Evolutionary conservation across 2,797 vertebrate genomes (phyloP), one percentile per base, ranked within the genome.

Genomic region (Chloroceryle amazona): DNA sequence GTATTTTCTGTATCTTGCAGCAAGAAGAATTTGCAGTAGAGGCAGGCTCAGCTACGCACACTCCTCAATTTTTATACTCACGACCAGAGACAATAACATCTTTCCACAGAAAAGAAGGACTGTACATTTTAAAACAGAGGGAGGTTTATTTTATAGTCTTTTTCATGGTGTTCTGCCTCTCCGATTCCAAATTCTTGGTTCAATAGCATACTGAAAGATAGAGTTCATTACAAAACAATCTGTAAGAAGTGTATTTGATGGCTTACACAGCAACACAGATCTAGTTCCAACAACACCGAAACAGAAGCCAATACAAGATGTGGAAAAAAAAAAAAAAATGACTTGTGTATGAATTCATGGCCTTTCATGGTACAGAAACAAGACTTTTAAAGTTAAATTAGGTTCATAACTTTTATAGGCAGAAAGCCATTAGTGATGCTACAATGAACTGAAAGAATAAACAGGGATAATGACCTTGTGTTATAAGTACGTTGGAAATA

Each of bases 201-300:
- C 96, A 94, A 82, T 95, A 93, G 90, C 89, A 81, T 23, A 26
- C 88, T 97, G 93, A 97, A 94, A 96, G 93, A 95, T 76, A 73
- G 86, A 95, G 83, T 90, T 96, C 93, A 90, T 96, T 97, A 95
- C 78, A 90, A 92, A 95, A 82, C 94, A 94, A 95, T 96, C 93
- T 97, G 93, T 96, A 95, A 95, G 91, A 95, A 90, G 94, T 71
- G 13, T 70, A 82, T 92, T 93, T 96, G 91, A 96, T 90, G 67
- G 91, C 86, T 95, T 92, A 90, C 86, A 82, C 13, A 80, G 60
- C 78, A 94, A 71, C 88, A 82, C 55, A 81, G 90, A 80, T 92
- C 81, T 90, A 75, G 49, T 80, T 68, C 93, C 83, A 90, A 95
- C 72, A 94, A 39, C 58, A 92, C 39, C 82, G 93, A 81, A 84